phyloP scores from a whole-genome alignment of 2,113 vertebrate genomes.

The Albula glossodonta region DNA sequence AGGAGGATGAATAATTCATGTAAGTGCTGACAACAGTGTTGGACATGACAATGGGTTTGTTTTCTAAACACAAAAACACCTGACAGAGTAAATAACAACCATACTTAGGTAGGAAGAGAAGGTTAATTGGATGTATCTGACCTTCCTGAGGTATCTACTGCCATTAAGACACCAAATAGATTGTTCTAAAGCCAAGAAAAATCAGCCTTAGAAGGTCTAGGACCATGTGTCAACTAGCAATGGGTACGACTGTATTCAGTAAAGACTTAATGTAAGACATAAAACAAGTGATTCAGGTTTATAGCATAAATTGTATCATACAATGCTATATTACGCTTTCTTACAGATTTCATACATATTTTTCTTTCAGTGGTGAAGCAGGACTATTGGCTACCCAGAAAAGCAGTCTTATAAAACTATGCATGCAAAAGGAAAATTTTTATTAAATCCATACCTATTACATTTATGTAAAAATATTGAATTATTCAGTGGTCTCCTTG shows the following conservation, averaged over 20 bases:
- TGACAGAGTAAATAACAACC: constrained; percentile 45
- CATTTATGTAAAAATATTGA: no score
- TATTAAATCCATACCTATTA: no score
- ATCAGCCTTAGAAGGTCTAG: not conserved
- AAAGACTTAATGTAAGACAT: not conserved
- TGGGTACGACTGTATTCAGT: not conserved
- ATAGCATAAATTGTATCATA: no score
- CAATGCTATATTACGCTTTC: no score
- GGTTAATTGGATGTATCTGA: constrained; percentile 51
- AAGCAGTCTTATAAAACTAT: no score
- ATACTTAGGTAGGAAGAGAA: constrained; percentile 33
- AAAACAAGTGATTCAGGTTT: no score
- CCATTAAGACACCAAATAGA: constrained; percentile 25
- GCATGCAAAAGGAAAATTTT: no score
- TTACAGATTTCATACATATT: no score
- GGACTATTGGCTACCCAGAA: no score
- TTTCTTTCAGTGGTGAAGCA: no score
- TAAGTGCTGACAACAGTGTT: constrained; percentile 31
- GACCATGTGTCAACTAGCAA: not conserved
- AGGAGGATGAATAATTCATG: constrained; percentile 52
- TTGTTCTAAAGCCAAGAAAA: not conserved
- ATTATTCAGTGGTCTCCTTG: no score
- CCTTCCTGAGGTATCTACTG: constrained; percentile 42
- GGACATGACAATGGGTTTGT: constrained; percentile 37
- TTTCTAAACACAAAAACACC: constrained; percentile 40